Conservation (phyloP, 2,113 vertebrate species). For the Trinectes maculatus region DNA sequence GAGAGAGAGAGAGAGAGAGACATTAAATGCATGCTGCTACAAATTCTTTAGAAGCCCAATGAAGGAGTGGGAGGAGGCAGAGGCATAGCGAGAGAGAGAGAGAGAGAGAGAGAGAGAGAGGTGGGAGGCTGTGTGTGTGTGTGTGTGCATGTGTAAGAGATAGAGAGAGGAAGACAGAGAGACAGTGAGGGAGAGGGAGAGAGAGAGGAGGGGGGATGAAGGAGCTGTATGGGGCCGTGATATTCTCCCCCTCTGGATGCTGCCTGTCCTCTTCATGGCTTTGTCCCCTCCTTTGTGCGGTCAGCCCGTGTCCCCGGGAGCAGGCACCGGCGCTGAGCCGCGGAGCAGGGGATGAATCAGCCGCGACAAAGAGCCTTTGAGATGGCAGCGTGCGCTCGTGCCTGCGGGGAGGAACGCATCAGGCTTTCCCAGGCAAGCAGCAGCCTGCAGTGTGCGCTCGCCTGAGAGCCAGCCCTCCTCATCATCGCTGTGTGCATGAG, state of each 20-base stretch:
- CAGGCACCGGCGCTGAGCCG: slow-evolving; percentile 66
- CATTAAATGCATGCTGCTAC: slow-evolving; percentile 50
- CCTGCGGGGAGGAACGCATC: slow-evolving; percentile 83
- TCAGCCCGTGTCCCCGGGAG: slow-evolving; percentile 56
- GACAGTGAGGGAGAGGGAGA: slow-evolving; percentile 37
- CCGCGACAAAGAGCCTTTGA: slow-evolving; percentile 81
- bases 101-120: background rate
- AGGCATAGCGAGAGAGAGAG: slow-evolving; percentile 27
- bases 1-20: slow-evolving; percentile 30
- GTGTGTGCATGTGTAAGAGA: background rate
- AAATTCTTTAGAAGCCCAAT: slow-evolving; percentile 75
- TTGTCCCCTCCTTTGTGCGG: slow-evolving; percentile 56
- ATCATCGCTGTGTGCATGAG: slow-evolving; percentile 48
- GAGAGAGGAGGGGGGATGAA: slow-evolving; percentile 67
- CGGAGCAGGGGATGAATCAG: slow-evolving; percentile 73
- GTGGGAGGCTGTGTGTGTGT: background rate
- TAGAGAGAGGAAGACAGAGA: slow-evolving; percentile 48
- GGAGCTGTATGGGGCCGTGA: slow-evolving; percentile 66
- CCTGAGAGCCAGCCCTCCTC: slow-evolving; percentile 75
- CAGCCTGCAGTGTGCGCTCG: slow-evolving; percentile 82
- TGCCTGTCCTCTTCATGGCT: slow-evolving; percentile 71
- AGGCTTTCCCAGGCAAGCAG: slow-evolving; percentile 83
- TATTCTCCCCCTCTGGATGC: slow-evolving; percentile 75
- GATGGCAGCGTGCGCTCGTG: slow-evolving; percentile 77
- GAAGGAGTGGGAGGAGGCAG: slow-evolving; percentile 73